Evolutionary conservation across 2,113 vertebrate species (phyloP), one percentile per base, ranked within the genome.

Genomic region (Leucopternis melanops): DNA sequence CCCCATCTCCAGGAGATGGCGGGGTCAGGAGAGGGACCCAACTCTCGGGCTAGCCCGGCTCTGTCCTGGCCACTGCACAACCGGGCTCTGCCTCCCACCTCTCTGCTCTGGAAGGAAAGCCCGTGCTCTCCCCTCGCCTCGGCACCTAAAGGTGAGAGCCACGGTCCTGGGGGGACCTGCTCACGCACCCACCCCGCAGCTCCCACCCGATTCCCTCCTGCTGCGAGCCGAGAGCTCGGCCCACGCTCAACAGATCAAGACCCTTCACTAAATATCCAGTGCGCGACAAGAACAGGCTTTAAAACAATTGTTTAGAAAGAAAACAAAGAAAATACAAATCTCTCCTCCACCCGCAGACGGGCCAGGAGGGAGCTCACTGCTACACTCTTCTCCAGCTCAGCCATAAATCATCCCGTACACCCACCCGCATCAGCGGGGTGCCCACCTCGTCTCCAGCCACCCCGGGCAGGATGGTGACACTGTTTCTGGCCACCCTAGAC

Each of bases 1-100:
- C 69, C 47, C 52, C 2, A 3, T 4, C 32, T 29, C 63, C 42
- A 16, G 10, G 18, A 4, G 3, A 6, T 1, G 38, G 27, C 0
- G 3, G 57, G 58, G 13, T 10, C 25, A 9, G 91, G 63, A 45
- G 13, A 44, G 12, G 32, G 55, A 86, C 6, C 61, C 61, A n/a
- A 2, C 13, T 1, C 21, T 31, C 0, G 0, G 59, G 29, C 38
- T 11, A 44, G 36, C 13, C 13, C 5, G 1, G 32, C 32, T 45
- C 36, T 38, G 26, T 26, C 73, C 54, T 20, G 36, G 79, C 29
- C 20, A 2, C 1, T 5, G 29, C 21, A 11, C 34, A 20, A 6
- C 23, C 2, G 0, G 71, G 83, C 59, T 47, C 52, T 31, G 69
- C 45, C 36, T 26, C 38, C 57, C 23, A 0, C 14, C 55, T 9